These are phyloP conservation scores for Hippocampus zosterae DNA, from an alignment of 2,113 vertebrate genomes.

Conservation along the genomic window DNA sequence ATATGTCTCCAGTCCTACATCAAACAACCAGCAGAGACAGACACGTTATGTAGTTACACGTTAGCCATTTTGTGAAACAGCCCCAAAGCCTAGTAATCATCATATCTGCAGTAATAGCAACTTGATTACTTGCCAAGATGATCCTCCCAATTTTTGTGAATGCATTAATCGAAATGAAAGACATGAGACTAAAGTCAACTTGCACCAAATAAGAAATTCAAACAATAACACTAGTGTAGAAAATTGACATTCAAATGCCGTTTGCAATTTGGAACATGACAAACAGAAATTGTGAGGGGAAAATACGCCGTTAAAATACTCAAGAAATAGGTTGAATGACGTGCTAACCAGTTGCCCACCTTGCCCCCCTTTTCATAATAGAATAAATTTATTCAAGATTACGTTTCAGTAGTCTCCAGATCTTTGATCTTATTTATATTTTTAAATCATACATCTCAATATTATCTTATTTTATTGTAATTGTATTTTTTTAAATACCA, in stretches of 20 bases:
- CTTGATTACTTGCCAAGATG: constrained; percentile 65
- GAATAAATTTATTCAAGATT: no score
- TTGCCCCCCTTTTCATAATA: no score
- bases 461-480: no score
- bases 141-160: constrained; percentile 61
- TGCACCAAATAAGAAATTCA: neutral
- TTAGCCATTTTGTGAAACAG: neutral
- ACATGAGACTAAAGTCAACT: constrained; percentile 12
- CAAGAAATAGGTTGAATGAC: no score
- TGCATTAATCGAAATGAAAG: constrained; percentile 38
- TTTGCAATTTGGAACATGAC: no score
- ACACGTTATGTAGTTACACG: neutral
- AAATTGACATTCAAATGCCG: neutral
- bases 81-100: neutral
- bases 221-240: neutral
- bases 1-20: constrained; percentile 77
- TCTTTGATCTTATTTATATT: no score
- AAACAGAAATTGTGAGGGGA: no score
- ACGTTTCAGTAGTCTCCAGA: no score
- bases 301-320: no score
- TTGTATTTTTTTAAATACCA: no score
- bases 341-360: no score
- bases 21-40: constrained; percentile 5
- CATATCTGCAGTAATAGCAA: neutral
- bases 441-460: no score